Evolutionary conservation across 2,888 invertebrate genomes (phyloP).

Genomic region (Fissipunctia ypsillon): DNA sequence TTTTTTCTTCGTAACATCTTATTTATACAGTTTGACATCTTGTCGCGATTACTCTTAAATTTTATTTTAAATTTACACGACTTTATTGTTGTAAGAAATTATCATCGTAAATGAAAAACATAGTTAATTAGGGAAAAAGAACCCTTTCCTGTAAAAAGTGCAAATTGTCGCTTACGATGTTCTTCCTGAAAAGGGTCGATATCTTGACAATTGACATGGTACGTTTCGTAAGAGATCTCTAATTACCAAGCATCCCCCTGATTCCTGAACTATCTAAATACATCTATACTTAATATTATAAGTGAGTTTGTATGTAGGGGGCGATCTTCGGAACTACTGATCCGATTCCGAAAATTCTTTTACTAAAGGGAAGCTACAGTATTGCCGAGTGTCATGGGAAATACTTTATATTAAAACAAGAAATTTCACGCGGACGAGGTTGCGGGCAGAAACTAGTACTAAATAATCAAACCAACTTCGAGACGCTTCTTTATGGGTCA

Average conservation of each 20-base stretch:
- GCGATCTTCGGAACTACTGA: not conserved
- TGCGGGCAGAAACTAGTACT: not conserved
- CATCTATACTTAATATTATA: not conserved
- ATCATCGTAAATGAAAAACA: too few species aligned
- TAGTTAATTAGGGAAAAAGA: too few species aligned
- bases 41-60: too few species aligned
- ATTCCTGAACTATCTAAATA: not conserved
- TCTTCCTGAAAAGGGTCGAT: too few species aligned
- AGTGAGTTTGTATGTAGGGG: not conserved
- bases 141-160: too few species aligned
- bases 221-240: not conserved
- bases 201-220: not conserved
- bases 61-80: too few species aligned
- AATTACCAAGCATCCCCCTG: not conserved
- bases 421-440: not conserved
- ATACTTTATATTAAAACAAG: not conserved
- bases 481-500: not conserved
- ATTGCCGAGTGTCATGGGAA: not conserved
- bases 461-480: not conserved
- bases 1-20: too few species aligned
- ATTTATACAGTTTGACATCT: too few species aligned
- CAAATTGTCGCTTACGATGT: too few species aligned
- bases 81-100: too few species aligned
- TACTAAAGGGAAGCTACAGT: not conserved
- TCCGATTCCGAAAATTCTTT: not conserved